These are phyloP conservation scores for Fulmarus glacialis DNA, from an alignment of 2,113 vertebrate species.

Conservation along the genomic window DNA sequence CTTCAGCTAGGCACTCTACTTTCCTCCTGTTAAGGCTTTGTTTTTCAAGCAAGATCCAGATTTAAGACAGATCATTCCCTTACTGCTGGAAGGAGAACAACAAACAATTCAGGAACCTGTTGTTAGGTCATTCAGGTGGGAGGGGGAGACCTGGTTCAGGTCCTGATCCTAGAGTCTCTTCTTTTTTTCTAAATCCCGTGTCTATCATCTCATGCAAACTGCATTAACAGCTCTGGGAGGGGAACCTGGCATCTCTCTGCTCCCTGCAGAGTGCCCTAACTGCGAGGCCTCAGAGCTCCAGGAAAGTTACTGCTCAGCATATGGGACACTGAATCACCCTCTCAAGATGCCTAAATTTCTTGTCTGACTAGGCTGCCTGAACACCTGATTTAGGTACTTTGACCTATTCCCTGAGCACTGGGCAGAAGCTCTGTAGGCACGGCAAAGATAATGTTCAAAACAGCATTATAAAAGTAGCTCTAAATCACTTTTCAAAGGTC, in stretches of 20 bases:
- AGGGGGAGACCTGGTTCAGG: background rate
- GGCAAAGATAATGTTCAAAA: background rate
- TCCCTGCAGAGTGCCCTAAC: background rate
- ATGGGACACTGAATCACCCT: background rate
- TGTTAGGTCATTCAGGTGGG: background rate
- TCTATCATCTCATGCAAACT: background rate
- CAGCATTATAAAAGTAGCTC: background rate
- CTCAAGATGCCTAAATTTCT: background rate
- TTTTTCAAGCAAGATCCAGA: background rate
- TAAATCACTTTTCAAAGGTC: conserved; percentile 1
- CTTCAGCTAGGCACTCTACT: background rate
- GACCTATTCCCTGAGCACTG: background rate
- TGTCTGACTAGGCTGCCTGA: background rate
- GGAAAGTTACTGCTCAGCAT: background rate
- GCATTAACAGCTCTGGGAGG: background rate
- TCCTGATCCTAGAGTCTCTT: background rate
- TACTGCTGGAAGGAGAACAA: background rate
- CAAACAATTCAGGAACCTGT: background rate
- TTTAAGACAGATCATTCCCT: background rate
- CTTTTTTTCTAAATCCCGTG: background rate
- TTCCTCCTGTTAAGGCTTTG: background rate
- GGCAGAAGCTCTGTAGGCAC: background rate
- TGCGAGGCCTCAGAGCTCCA: background rate
- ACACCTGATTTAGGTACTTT: background rate
- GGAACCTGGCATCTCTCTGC: background rate